These are phyloP conservation scores for Caracal caracal DNA, from an alignment of 2,113 vertebrate species.

Conservation along the genomic window DNA sequence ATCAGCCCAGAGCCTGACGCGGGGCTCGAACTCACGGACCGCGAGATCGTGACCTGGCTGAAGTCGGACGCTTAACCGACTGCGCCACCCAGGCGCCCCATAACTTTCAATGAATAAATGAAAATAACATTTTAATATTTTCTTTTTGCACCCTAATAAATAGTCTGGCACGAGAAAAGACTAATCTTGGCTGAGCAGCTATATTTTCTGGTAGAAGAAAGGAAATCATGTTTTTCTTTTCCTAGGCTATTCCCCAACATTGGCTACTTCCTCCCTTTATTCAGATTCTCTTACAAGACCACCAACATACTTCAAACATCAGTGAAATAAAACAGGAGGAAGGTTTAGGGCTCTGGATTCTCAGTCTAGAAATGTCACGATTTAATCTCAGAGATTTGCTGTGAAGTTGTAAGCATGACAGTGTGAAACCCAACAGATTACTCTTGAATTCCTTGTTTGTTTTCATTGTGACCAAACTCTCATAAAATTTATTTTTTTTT, in stretches of 20 bases:
- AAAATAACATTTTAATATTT: slow-evolving; percentile 28
- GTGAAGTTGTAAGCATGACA: slow-evolving; percentile 17
- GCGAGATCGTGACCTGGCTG: too few relatives aligned
- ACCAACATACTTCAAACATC: slow-evolving; percentile 41
- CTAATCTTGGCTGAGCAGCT: background rate
- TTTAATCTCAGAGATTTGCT: slow-evolving; percentile 23
- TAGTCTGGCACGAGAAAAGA: background rate
- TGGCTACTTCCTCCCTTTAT: background rate
- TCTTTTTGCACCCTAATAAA: slow-evolving; percentile 22
- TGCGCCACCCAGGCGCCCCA: too few relatives aligned
- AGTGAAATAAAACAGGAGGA: slow-evolving; percentile 20
- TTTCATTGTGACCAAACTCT: slow-evolving; percentile 53
- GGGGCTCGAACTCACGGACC: too few relatives aligned
- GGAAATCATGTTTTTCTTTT: slow-evolving; percentile 13
- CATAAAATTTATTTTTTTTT: slow-evolving; percentile 62
- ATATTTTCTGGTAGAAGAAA: slow-evolving; percentile 33
- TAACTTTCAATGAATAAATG: slow-evolving; percentile 18
- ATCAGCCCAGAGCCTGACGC: too few relatives aligned
- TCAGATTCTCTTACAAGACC: slow-evolving; percentile 28
- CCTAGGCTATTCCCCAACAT: background rate
- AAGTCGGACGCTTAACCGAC: too few relatives aligned
- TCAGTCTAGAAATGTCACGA: background rate
- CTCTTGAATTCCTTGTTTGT: slow-evolving; percentile 67
- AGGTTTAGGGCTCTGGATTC: background rate
- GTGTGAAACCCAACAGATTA: slow-evolving; percentile 50